phyloP scores from a whole-genome alignment of 2,888 invertebrate species.

The Enchytraeus crypticus region DNA sequence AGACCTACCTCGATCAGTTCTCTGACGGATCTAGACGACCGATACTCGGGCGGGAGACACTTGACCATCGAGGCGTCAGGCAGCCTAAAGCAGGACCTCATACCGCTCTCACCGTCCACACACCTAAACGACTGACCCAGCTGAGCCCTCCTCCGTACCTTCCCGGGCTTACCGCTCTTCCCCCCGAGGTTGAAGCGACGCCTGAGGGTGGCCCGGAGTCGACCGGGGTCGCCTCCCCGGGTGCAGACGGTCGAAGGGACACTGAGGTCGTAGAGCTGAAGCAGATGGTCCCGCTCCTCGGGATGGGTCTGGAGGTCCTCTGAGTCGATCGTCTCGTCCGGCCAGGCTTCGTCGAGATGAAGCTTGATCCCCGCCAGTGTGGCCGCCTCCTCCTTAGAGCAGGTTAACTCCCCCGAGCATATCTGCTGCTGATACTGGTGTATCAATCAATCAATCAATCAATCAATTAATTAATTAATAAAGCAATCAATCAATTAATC shows the following conservation, averaged over 20 bases:
- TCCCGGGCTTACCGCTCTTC: background rate
- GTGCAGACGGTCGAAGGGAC: background rate
- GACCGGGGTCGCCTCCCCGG: background rate
- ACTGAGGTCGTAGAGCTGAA: background rate
- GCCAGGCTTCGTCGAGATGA: slow-evolving; percentile 52
- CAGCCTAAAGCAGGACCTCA: slow-evolving; percentile 1
- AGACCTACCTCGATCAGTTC: slow-evolving; percentile 56
- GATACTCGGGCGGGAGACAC: slow-evolving; percentile 56
- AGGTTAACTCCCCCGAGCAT: slow-evolving; percentile 56
- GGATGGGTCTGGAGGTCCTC: background rate
- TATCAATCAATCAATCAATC: background rate
- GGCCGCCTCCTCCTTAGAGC: slow-evolving; percentile 59
- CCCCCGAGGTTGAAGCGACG: background rate
- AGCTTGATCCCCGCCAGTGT: slow-evolving; percentile 58
- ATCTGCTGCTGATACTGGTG: slow-evolving; percentile 47
- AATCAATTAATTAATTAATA: background rate
- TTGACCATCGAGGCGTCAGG: slow-evolving; percentile 45
- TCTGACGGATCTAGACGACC: slow-evolving; percentile 55
- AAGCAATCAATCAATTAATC: too few relatives aligned
- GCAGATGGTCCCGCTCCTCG: slow-evolving; percentile 7
- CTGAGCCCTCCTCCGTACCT: slow-evolving; percentile 4
- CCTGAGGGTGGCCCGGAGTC: background rate
- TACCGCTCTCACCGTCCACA: background rate
- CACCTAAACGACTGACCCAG: slow-evolving; percentile 5
- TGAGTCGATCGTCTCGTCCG: background rate